Evolutionary conservation across 2,888 invertebrate genomes (phyloP).

Genomic region (Drosophila gaucha): DNA sequence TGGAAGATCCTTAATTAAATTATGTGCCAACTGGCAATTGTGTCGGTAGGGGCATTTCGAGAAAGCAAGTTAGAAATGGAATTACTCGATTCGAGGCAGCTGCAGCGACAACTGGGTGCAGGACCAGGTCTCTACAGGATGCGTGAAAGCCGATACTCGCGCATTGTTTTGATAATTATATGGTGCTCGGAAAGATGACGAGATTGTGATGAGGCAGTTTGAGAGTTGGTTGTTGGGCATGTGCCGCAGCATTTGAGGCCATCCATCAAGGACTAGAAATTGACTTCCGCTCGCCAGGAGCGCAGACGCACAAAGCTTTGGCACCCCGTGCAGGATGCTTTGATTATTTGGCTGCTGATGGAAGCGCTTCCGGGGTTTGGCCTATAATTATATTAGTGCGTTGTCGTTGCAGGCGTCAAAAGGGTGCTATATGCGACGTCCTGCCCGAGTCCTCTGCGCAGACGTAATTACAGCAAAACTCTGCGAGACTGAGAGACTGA

Average conservation of each 20-base stretch:
- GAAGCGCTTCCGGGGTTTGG: slow-evolving; percentile 78
- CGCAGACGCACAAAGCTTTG: slow-evolving; percentile 59
- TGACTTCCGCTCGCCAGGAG: slow-evolving; percentile 66
- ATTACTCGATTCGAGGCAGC: slow-evolving; percentile 28
- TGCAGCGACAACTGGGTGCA: slow-evolving; percentile 17
- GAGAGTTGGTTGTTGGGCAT: slow-evolving; percentile 34
- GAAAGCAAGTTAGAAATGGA: slow-evolving; percentile 1
- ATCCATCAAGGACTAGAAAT: slow-evolving; percentile 44
- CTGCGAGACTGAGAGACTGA: neutral
- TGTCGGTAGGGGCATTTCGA: neutral
- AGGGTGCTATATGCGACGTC: slow-evolving; percentile 58
- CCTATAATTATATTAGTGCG: slow-evolving; percentile 78
- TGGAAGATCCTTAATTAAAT: slow-evolving; percentile 24
- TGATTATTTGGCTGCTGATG: slow-evolving; percentile 67
- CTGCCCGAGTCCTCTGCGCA: slow-evolving; percentile 28
- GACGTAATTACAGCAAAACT: slow-evolving; percentile 53
- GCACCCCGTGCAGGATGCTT: slow-evolving; percentile 60
- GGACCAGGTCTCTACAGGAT: slow-evolving; percentile 52
- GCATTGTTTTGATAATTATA: slow-evolving; percentile 68
- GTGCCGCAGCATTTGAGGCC: slow-evolving; percentile 31
- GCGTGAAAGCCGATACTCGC: slow-evolving; percentile 74
- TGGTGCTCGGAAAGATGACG: slow-evolving; percentile 41
- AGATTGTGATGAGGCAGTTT: slow-evolving; percentile 35
- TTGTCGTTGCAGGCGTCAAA: slow-evolving; percentile 45
- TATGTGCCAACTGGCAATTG: slow-evolving; percentile 29